Conservation (phyloP, 2,888 invertebrate species). For the Mallateleia sp. region DNA sequence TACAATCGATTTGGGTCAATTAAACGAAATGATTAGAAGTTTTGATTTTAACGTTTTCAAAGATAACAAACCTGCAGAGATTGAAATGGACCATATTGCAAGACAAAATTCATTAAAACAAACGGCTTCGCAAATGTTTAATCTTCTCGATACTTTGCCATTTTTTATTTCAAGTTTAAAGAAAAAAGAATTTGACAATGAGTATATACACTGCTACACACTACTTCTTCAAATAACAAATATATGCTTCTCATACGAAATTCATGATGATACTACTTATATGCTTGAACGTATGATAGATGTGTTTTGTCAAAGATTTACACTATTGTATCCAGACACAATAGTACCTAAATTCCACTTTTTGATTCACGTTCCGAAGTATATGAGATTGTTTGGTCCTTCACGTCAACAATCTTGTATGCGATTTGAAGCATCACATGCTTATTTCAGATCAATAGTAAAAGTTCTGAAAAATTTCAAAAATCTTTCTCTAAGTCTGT, state of each 20-base stretch:
- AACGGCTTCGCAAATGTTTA: constrained; percentile 10
- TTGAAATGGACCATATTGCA: neutral
- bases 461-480: constrained; percentile 36
- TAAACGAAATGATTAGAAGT: neutral
- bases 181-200: neutral
- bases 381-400: constrained; percentile 42
- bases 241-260: neutral
- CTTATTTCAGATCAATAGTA: constrained; percentile 24
- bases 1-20: neutral
- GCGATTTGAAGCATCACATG: constrained; percentile 31
- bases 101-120: constrained; percentile 7
- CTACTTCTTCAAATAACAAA: neutral
- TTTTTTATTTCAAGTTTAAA: constrained; percentile 2
- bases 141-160: constrained; percentile 6
- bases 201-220: neutral
- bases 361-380: constrained; percentile 16
- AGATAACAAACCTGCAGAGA: constrained; percentile 7
- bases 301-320: constrained; percentile 33
- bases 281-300: constrained; percentile 25
- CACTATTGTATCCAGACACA: constrained; percentile 13
- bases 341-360: constrained; percentile 38
- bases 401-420: constrained; percentile 36
- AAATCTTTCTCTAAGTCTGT: constrained; percentile 36
- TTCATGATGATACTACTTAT: neutral
- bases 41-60: constrained; percentile 6